Evolutionary conservation across 2,888 invertebrate species (phyloP), one percentile per base, ranked within the genome.

Genomic region (Hemistola chrysoprasaria): DNA sequence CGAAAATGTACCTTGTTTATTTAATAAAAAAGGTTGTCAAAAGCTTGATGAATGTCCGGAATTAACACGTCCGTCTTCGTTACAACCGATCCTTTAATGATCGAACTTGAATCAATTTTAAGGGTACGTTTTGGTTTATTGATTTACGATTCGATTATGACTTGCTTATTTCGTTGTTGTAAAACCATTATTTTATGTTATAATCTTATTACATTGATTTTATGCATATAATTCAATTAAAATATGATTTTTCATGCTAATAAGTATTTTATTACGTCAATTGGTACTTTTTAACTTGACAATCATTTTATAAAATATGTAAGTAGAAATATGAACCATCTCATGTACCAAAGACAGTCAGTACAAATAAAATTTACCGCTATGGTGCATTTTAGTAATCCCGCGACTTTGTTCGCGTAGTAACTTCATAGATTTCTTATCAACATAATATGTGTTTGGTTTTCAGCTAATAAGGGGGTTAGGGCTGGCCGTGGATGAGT

Each of bases 61-160:
- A 87, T 86, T 80, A 83, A 86, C 77, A 78, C 76, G 78, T 87
- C 78, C 65, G 68, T 82, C 78, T 84, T 81, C 72, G 83, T 82
- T 82, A 83, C 82, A 79, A 82, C 81, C 80, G 79, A 86, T 86
- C 75, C 69, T 72, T 77, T 85, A 81, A 87, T 85, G 78, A 84
- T 78, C 65, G 65, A 69, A 73, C 70, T 71, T 66, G 59, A 85
- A 84, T 85, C 81, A 73, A 85, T 85, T 85, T 76, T 72, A 71
- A 76, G 80, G 78, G 70, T 74, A 76, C 76, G 52, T 69, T 65
- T 65, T 70, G 72, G 68, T 78, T 78, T 80, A 86, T 86, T 88
- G 83, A 87, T 85, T 85, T 79, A 85, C 73, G 71, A 65, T 70
- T 69, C 54, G 64, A 56, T 74, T 66, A 69, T 88, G 87, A 88